These are phyloP conservation scores for Epsilonema sp. DNA, from an alignment of 2,888 invertebrate genomes.

Conservation along the genomic window DNA sequence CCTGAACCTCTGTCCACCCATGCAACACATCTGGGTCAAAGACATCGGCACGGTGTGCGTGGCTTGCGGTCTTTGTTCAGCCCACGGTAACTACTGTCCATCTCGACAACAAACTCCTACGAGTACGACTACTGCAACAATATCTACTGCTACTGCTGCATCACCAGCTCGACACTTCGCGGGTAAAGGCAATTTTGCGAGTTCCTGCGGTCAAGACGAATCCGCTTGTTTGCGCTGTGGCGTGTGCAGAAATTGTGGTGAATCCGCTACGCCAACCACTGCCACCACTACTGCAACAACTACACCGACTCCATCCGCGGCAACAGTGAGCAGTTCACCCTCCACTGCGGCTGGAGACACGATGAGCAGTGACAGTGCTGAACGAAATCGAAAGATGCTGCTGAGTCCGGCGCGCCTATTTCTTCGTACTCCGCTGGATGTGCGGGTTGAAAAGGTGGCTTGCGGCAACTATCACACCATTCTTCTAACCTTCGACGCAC, in stretches of 20 bases:
- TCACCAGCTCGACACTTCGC: too few species aligned
- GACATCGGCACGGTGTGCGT: constrained; percentile 72
- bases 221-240: constrained; percentile 82
- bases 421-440: constrained; percentile 35
- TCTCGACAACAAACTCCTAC: not conserved
- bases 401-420: constrained; percentile 13
- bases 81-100: constrained; percentile 58
- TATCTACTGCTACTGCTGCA: too few species aligned
- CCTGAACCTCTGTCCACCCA: constrained; percentile 37
- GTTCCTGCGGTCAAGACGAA: constrained; percentile 59
- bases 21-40: constrained; percentile 39
- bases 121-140: too few species aligned
- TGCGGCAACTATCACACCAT: constrained; percentile 89
- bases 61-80: constrained; percentile 75
- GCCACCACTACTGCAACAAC: too few species aligned
- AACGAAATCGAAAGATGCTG: constrained; percentile 10
- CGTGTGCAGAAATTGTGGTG: constrained; percentile 66
- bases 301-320: too few species aligned
- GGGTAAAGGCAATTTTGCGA: constrained; percentile 6
- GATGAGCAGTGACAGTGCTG: not conserved
- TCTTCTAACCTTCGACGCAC: constrained; percentile 60
- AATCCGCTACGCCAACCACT: too few species aligned
- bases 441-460: constrained; percentile 47
- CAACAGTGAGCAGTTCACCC: not conserved
- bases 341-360: not conserved